Evolutionary conservation across 2,888 invertebrate species (phyloP), one percentile per base, ranked within the genome.

Genomic region (Dolichomitus sp.): DNA sequence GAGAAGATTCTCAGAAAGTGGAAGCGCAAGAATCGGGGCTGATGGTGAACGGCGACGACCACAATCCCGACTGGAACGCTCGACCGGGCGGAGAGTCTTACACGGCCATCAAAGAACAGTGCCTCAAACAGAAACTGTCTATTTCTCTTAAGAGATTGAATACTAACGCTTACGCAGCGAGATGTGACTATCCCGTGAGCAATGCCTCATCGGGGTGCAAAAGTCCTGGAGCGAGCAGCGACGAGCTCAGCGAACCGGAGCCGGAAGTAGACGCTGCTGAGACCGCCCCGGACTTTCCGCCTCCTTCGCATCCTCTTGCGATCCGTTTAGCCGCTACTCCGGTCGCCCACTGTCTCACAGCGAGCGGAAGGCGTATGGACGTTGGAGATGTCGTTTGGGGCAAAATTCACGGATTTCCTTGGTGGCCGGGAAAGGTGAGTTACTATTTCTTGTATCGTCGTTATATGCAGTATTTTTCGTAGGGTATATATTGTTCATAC

Each of bases 321-420:
- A 94, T 95, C 92, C 94, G 95, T 78, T 94, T 96, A 30, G 95
- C 95, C 69, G 94, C 95, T 14, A 95, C 95, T 74, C 94, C 94
- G 9, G 94, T 96, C 3, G 93, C 94, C 12, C 95, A 95, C 84
- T 96, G 95, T 86, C 91, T 94, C 4, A 95, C 95, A 5, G 93
- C 94, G 7, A 95, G 94, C 84, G 95, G 95, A 85, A 94, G 91
- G 33, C 89, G 94, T 76, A 95, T 97, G 89, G 94, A 95, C 19
- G 95, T 96, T 0, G 97, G 97, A 0, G 97, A 98, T 92, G 96
- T 98, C 69, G 97, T 98, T 4, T 98, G 98, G 98, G 98, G 98
- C 0, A 98, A 98, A 93, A 96, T 97, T 61, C 96, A 96, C 84
- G 97, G 97, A 0, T 97, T 97, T 91, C 97, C 98, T 0, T 98